Percentiles rank a stretch among this genome's conserved stretches.
These are phyloP conservation scores for Agriopis leucophaearia DNA, from an alignment of 2,888 invertebrate genomes.

Conservation along the genomic window DNA sequence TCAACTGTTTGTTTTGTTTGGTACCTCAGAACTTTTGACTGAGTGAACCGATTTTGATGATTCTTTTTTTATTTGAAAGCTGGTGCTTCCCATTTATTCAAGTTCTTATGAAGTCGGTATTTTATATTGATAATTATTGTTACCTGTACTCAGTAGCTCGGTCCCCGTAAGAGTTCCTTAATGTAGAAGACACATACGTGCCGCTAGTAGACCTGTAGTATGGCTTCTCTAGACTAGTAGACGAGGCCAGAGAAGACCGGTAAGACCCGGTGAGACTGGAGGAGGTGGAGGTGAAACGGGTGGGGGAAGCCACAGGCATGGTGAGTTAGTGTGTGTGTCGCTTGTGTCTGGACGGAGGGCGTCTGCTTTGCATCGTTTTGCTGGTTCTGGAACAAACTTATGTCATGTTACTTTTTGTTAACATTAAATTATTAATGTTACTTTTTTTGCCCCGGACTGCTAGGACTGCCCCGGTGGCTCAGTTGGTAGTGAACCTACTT, in stretches of 20 bases:
- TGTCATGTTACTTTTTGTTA: background rate
- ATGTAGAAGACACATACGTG: conserved; percentile 71
- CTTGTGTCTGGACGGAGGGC: conserved; percentile 74
- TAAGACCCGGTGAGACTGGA: conserved; percentile 82
- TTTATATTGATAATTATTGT: no score
- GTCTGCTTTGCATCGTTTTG: conserved; percentile 72
- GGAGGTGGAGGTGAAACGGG: conserved; percentile 77
- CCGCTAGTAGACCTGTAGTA: conserved; percentile 81
- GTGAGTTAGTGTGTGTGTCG: conserved; percentile 49
- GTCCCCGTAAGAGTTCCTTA: conserved; percentile 68
- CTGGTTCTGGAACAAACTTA: conserved; percentile 64
- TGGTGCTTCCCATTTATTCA: no score
- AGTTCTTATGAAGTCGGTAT: no score
- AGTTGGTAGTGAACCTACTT: no score
- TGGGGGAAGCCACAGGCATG: conserved; percentile 88
- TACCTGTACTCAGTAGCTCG: conserved; percentile 71
- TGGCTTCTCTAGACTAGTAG: conserved; percentile 84
- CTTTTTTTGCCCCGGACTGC: no score
- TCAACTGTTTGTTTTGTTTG: no score
- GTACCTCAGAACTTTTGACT: no score
- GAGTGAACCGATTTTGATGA: no score
- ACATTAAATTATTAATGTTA: no score
- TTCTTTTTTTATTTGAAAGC: no score
- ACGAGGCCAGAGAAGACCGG: conserved; percentile 75
- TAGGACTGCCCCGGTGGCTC: no score